Evolutionary conservation across 2,797 vertebrate genomes (phyloP).

Genomic region (Glossophaga mutica): DNA sequence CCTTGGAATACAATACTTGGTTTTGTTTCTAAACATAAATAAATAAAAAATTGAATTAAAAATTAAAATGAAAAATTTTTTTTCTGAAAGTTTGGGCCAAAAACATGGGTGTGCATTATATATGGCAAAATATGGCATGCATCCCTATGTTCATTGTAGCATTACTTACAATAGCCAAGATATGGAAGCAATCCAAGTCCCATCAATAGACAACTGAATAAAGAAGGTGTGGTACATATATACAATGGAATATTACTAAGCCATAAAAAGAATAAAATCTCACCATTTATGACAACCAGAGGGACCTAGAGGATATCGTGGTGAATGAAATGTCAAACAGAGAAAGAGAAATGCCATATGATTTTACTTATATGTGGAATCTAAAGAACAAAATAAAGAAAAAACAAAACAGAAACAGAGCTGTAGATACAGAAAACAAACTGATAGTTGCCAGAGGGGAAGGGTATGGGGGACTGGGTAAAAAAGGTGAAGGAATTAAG

Average conservation of each 20-base stretch:
- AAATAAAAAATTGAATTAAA: no score
- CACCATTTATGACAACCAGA: not conserved
- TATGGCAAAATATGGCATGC: no score
- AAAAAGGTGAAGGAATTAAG: not conserved
- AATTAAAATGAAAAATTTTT: no score
- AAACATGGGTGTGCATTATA: no score
- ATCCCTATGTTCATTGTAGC: not conserved
- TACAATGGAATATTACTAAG: not conserved
- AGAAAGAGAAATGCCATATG: not conserved
- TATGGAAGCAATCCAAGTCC: not conserved
- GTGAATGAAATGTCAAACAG: not conserved
- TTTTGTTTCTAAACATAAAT: no score
- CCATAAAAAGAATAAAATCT: not conserved
- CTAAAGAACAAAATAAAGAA: not conserved
- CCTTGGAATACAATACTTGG: no score
- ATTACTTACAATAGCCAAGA: not conserved
- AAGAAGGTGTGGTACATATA: not conserved
- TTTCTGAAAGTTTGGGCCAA: no score
- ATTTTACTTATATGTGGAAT: not conserved
- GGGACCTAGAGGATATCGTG: not conserved
- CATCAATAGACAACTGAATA: not conserved
- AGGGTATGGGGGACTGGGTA: not conserved
- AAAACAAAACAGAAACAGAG: not conserved
- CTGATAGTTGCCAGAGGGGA: not conserved
- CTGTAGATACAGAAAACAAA: not conserved